phyloP scores from a whole-genome alignment of 2,113 vertebrate genomes.

The Nematolebias whitei region DNA sequence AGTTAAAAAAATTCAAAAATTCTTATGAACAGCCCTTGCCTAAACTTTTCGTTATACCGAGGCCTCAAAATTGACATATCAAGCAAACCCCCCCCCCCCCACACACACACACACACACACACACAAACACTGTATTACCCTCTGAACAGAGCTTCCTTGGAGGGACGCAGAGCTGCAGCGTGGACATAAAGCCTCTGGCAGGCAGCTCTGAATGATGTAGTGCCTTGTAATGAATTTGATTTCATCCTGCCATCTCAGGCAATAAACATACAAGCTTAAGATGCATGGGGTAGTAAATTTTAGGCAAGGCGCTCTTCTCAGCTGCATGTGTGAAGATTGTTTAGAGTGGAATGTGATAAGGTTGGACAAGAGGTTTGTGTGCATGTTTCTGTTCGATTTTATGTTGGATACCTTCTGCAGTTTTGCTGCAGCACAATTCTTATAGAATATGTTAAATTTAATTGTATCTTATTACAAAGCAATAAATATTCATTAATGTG shows the following conservation, averaged over 20 bases:
- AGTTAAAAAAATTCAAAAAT: slow-evolving; percentile 46
- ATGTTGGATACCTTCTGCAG: background rate
- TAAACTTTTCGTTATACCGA: slow-evolving; percentile 44
- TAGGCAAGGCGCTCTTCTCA: slow-evolving; percentile 37
- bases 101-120: slow-evolving; percentile 24
- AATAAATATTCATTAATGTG: background rate
- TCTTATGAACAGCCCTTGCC: slow-evolving; percentile 31
- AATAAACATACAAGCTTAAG: slow-evolving; percentile 68
- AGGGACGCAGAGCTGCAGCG: slow-evolving; percentile 37
- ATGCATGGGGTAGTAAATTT: slow-evolving; percentile 64
- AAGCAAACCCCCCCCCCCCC: no score
- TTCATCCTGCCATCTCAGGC: slow-evolving; percentile 71
- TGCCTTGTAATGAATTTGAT: slow-evolving; percentile 75
- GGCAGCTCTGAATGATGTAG: slow-evolving; percentile 61
- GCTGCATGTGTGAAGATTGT: slow-evolving; percentile 39
- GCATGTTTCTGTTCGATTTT: background rate
- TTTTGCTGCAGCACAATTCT: background rate
- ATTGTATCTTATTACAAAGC: background rate
- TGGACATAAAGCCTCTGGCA: slow-evolving; percentile 62
- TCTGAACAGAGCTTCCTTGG: slow-evolving; percentile 36
- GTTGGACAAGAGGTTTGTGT: slow-evolving; percentile 21
- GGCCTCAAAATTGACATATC: slow-evolving; percentile 46
- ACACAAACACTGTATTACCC: slow-evolving; percentile 18
- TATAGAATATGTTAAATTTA: background rate
- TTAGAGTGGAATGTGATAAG: slow-evolving; percentile 42